Conservation (phyloP, 2,113 vertebrate species). For the Oryctolagus cuniculus region DNA sequence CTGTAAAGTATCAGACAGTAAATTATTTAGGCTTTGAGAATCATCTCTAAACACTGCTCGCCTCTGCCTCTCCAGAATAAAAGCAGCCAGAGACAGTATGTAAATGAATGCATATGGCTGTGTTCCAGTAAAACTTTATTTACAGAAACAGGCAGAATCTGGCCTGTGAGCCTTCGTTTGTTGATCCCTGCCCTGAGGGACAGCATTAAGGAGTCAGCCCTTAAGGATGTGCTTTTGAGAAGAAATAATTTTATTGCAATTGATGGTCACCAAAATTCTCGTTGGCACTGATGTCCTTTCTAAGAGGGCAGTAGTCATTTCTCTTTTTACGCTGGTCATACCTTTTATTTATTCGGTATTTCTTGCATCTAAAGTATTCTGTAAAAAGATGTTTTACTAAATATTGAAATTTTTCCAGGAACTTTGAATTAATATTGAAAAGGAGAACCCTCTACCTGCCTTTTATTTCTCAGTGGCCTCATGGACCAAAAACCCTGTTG, state of each 20-base stretch:
- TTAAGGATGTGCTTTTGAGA: not conserved
- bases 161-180: not conserved
- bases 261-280: not conserved
- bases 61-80: not conserved
- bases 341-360: slow-evolving; percentile 5
- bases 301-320: not conserved
- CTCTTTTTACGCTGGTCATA: not conserved
- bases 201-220: not conserved
- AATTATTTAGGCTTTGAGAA: not conserved
- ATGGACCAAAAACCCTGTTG: slow-evolving; percentile 53
- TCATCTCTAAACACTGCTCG: not conserved
- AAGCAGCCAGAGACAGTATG: not conserved
- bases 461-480: slow-evolving; percentile 53
- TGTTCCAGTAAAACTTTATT: slow-evolving; percentile 3
- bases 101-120: not conserved
- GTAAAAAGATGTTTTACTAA: slow-evolving; percentile 55
- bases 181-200: not conserved
- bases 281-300: not conserved
- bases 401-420: slow-evolving; percentile 46
- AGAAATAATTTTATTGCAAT: slow-evolving; percentile 2
- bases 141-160: not conserved
- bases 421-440: slow-evolving; percentile 52
- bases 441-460: not conserved
- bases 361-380: slow-evolving; percentile 52
- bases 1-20: not conserved